These are phyloP conservation scores for Trichomycterus rosablanca DNA, from an alignment of 2,113 vertebrate genomes.

Conservation along the genomic window DNA sequence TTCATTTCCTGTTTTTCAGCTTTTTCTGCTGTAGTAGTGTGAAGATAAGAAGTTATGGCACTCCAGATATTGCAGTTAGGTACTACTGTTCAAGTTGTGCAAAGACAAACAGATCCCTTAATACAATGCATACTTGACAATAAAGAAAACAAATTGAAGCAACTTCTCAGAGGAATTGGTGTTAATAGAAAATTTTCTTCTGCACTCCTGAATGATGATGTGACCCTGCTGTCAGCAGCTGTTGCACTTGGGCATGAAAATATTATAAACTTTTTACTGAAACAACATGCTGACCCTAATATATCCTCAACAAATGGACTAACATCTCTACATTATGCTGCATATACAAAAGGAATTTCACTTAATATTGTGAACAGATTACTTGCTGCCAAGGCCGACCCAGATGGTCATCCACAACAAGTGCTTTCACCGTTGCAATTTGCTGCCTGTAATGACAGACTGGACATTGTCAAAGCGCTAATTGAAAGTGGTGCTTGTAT, in stretches of 20 bases:
- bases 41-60: neutral
- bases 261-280: conserved; percentile 33
- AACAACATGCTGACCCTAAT: conserved; percentile 38
- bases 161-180: neutral
- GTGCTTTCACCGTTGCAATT: conserved; percentile 30
- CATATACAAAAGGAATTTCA: neutral
- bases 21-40: neutral
- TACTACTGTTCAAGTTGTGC: neutral
- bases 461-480: conserved; percentile 42
- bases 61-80: fast-evolving
- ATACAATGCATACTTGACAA: conserved; percentile 43
- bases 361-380: conserved; percentile 33
- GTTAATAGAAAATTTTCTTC: conserved; percentile 41
- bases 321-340: conserved; percentile 47
- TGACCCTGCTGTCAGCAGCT: conserved; percentile 52
- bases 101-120: conserved; percentile 36
- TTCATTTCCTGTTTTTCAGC: neutral
- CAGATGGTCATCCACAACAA: neutral
- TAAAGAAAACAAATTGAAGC: neutral
- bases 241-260: conserved; percentile 4
- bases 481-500: conserved; percentile 41
- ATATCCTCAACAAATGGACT: fast-evolving
- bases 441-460: conserved; percentile 35
- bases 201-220: neutral
- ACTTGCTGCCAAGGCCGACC: conserved; percentile 41